These are phyloP conservation scores for Platynereis dumerilii DNA, from an alignment of 2,888 invertebrate species.

Conservation along the genomic window DNA sequence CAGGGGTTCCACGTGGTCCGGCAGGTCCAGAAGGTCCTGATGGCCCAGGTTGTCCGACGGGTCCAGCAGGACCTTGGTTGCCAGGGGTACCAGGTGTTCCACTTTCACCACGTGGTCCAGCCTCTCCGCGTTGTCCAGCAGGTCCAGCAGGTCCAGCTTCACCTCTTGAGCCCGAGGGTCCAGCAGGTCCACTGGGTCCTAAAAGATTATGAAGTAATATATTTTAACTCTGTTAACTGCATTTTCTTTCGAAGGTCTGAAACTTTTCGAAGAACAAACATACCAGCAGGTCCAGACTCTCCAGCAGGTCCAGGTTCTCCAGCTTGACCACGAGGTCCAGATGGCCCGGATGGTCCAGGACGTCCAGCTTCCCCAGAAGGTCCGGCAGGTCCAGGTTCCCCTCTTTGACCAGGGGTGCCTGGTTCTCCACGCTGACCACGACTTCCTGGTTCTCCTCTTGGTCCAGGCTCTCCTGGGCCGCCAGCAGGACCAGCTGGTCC, in stretches of 20 bases:
- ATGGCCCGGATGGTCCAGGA: slow-evolving; percentile 27
- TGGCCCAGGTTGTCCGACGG: slow-evolving; percentile 10
- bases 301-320: slow-evolving; percentile 66
- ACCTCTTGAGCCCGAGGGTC: slow-evolving; percentile 9
- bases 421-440: slow-evolving; percentile 19
- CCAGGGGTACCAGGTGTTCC: slow-evolving; percentile 19
- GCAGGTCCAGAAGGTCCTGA: slow-evolving; percentile 21
- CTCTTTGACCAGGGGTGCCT: slow-evolving; percentile 28
- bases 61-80: neutral
- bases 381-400: slow-evolving; percentile 62
- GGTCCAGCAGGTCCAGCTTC: slow-evolving; percentile 11
- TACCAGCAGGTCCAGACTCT: slow-evolving; percentile 46
- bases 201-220: neutral
- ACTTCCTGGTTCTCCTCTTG: slow-evolving; percentile 16
- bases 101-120: slow-evolving; percentile 14
- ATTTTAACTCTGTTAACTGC: neutral
- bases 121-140: neutral
- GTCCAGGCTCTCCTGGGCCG: slow-evolving; percentile 6
- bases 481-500: slow-evolving; percentile 32
- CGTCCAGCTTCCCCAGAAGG: slow-evolving; percentile 51
- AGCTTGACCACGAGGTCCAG: slow-evolving; percentile 14
- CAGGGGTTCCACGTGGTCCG: slow-evolving; percentile 25
- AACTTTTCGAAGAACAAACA: neutral
- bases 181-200: slow-evolving; percentile 21
- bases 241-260: neutral